Conservation (phyloP, 1,140 invertebrate species). For the Orius laevigatus region DNA sequence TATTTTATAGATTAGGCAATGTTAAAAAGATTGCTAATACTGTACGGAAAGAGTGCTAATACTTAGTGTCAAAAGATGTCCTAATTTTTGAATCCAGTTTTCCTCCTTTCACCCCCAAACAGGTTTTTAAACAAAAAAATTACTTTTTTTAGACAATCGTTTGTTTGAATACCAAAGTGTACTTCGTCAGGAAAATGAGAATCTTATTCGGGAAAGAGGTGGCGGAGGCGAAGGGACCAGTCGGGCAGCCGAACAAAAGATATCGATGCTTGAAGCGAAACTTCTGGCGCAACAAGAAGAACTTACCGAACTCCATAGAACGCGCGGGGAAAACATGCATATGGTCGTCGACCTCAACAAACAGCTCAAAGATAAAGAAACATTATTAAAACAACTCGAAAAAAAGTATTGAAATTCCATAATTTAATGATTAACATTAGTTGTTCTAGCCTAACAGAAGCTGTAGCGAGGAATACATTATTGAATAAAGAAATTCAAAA, state of each 20-base stretch:
- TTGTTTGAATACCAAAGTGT: slow-evolving; percentile 67
- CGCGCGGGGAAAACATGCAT: slow-evolving; percentile 81
- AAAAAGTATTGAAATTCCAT: slow-evolving; percentile 36
- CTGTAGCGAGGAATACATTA: slow-evolving; percentile 41
- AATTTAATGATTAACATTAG: not conserved
- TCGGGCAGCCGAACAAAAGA: slow-evolving; percentile 26
- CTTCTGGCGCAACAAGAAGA: slow-evolving; percentile 77
- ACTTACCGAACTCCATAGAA: slow-evolving; percentile 71
- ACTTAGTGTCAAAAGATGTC: not conserved
- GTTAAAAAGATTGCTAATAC: no score
- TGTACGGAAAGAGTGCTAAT: slow-evolving; percentile 2
- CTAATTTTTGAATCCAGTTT: not conserved
- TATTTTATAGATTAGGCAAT: not conserved
- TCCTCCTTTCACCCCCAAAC: not conserved
- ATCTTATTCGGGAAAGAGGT: slow-evolving; percentile 43
- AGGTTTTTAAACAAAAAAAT: not conserved
- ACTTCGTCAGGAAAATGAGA: slow-evolving; percentile 68
- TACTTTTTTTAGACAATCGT: slow-evolving; percentile 53
- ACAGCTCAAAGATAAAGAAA: slow-evolving; percentile 66
- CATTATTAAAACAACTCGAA: slow-evolving; percentile 45
- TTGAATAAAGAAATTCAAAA: slow-evolving; percentile 49
- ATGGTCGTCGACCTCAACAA: slow-evolving; percentile 81
- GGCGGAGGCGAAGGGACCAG: slow-evolving; percentile 24
- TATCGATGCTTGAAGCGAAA: slow-evolving; percentile 65
- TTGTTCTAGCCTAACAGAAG: slow-evolving; percentile 52